Evolutionary conservation across 2,888 invertebrate species (phyloP), one percentile per base, ranked within the genome.

Genomic region (Cancer borealis): DNA sequence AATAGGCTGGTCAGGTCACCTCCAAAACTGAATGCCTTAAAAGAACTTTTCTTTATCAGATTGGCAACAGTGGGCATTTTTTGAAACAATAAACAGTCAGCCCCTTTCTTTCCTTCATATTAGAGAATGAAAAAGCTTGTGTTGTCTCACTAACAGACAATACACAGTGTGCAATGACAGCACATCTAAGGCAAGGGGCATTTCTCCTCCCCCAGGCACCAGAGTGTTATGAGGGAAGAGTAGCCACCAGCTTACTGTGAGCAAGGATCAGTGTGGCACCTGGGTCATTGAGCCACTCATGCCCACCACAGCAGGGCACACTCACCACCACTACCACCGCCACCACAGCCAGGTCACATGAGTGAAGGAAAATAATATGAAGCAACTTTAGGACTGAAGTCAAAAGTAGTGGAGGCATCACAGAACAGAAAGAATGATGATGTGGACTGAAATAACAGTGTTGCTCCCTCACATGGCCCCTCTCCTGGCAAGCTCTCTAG

Each of bases 291-390:
- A 14, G 39, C 84, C 84, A 84, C 84, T 84, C 84, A 84, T 84
- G 39, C 84, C 84, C 39, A 14, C 73, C 73, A 73, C 73, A 73
- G 26, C 73, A 84, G 84, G 84, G 39, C 30, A 39, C 84, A 84
- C 84, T 84, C 39, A 84, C 84, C 30, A 84, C 84, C 84, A 84
- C 84, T 39, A 84, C 84, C 84, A 84, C 30, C 39, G 39, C 84
- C 84, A 84, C 84, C 84, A 84, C 84, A 84, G 84, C 84, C 84
- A 84, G 84, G 84, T 84, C 84, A 84, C 84, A 84, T 39, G 84
- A 84, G 30, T 84, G 84, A 84, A 84, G 84, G 84, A 12, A 17
- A 30, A 17, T 39, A 39, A 84, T 39, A 84, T 84, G 84, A 84
- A 84, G 84, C 84, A 84, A 84, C 84, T 84, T 84, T 30, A 84